Evolutionary conservation across 2,888 invertebrate species (phyloP), one percentile per base, ranked within the genome.

Genomic region (Eurytoma californica): DNA sequence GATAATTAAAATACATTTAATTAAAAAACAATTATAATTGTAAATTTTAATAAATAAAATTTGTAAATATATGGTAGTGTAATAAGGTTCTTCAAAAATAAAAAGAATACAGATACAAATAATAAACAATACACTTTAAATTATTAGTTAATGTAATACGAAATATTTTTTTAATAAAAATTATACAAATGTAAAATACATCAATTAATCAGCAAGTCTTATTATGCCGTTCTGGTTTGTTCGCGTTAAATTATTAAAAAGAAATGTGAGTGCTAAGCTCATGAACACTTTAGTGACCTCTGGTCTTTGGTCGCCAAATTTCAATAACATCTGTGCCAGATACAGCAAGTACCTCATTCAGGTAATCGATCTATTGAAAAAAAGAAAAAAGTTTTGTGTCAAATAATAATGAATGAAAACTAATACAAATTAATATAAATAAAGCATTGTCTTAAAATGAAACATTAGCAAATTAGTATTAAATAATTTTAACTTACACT

Each of bases 331-430:
- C 86, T 18, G 84, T 82, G 24, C 88, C 87, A n/a, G 88, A 87
- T 66, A 88, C 82, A 20, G 88, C 89, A 14, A 89, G 85, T 73
- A 88, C 86, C 16, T 85, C 86, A 65, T 89, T 86, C 72, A 85
- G 78, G 49, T 88, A 89, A 82, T 88, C 88, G 80, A 86, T 88
- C 89, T 89, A 68, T 57, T 67, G 70, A 78, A 77, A 80, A 77
- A 68, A 77, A 75, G 7, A 65, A 72, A 81, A 77, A 30, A 67
- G 4, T 39, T 51, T 68, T 51, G 70, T 58, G 51, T 70, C n/a
- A 79, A 65, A 65, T 53, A 53, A 20, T 49, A 69, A 73, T 18
- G 24, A 58, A 65, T 30, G 69, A 67, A 16, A 20, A n/a, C 53
- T 13, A 60, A 20, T 14, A 58, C 16, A 61, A 72, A 53, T 49